A percentile compares a stretch with the other conserved stretches of the same genome.
phyloP scores from a whole-genome alignment of 2,797 vertebrate species.

The Numenius phaeopus region DNA sequence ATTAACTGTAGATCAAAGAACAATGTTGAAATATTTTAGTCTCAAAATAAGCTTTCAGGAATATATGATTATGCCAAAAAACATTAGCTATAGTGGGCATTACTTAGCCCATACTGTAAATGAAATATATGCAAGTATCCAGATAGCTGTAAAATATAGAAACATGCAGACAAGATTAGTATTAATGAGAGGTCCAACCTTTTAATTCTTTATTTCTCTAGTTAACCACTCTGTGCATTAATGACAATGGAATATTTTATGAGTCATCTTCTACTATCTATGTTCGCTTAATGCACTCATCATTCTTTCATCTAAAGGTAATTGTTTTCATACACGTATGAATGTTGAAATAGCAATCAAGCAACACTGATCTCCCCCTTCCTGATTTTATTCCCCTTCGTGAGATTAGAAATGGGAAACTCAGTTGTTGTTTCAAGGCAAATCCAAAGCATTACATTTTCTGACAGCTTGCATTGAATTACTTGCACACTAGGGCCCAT shows the following conservation, averaged over 20 bases:
- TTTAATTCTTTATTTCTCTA: conserved; percentile 9
- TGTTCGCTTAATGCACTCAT: not conserved
- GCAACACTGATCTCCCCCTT: not conserved
- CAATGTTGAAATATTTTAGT: conserved; percentile 11
- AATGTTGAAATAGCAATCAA: not conserved
- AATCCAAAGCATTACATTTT: not conserved
- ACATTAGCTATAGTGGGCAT: not conserved
- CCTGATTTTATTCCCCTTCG: not conserved
- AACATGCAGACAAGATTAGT: not conserved
- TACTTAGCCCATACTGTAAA: conserved; percentile 7
- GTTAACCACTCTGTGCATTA: conserved; percentile 21
- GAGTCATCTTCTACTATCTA: not conserved
- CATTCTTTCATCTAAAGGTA: conserved; percentile 13
- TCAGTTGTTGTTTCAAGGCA: not conserved
- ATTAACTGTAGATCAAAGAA: conserved; percentile 26
- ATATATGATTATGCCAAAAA: conserved; percentile 12
- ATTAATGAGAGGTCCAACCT: conserved; percentile 26
- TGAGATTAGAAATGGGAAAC: not conserved
- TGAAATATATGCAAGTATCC: conserved; percentile 8
- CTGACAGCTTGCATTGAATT: not conserved
- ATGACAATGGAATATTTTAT: conserved; percentile 28
- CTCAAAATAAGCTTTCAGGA: conserved; percentile 25
- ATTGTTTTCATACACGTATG: conserved; percentile 33
- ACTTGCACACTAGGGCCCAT: accelerated
- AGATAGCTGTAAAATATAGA: conserved; percentile 19